Evolutionary conservation across 2,113 vertebrate genomes (phyloP).

Genomic region (Carassius auratus): DNA sequence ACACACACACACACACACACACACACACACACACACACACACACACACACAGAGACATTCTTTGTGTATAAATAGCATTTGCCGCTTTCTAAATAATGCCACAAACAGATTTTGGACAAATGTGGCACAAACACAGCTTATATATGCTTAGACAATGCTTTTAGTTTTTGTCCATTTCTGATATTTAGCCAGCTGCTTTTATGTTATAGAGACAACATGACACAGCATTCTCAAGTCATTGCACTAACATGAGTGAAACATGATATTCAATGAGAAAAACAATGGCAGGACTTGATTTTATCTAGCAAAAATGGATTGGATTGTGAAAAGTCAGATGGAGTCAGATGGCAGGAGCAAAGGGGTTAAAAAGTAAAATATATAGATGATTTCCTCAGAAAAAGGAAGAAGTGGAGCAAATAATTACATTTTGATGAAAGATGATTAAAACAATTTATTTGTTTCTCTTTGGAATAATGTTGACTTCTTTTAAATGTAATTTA

Average conservation of each 20-base stretch:
- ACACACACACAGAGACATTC: constrained; percentile 5
- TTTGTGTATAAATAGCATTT: background rate
- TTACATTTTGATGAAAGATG: background rate
- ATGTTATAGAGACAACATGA: background rate
- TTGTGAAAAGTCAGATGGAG: background rate
- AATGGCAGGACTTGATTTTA: background rate
- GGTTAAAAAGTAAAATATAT: background rate
- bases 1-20: constrained; percentile 15
- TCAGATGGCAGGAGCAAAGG: background rate
- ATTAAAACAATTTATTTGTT: background rate
- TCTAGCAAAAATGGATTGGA: background rate
- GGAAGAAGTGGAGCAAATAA: background rate
- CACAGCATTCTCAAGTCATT: background rate
- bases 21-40: constrained; percentile 21
- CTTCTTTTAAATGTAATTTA: background rate
- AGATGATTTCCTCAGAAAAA: background rate
- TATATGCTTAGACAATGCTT: background rate
- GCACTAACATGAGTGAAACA: background rate
- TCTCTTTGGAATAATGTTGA: background rate
- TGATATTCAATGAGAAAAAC: background rate
- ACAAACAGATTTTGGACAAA: background rate
- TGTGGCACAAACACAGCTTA: background rate
- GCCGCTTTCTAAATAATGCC: background rate
- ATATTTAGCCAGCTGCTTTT: background rate
- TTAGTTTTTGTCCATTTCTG: background rate